Percentiles rank a stretch among this genome's conserved stretches.
phyloP scores from a whole-genome alignment of 2,888 invertebrate genomes.

The Andrena flavipes region DNA sequence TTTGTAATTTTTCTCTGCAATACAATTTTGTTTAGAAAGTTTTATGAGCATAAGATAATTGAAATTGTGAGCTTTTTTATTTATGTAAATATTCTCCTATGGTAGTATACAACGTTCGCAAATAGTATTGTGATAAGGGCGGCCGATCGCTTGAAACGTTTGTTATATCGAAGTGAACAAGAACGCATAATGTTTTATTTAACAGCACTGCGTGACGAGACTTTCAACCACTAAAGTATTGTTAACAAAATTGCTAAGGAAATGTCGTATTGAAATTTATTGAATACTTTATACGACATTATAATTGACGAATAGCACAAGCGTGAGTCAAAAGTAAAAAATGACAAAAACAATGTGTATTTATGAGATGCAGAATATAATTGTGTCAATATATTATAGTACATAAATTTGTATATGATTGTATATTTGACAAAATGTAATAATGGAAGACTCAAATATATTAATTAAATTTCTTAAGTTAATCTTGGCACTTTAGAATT shows the following conservation, averaged over 20 bases:
- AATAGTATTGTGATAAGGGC: constrained; percentile 3
- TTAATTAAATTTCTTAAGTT: constrained; percentile 1
- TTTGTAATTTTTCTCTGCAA: constrained; percentile 47
- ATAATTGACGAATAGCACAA: constrained; percentile 9
- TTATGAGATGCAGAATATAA: constrained; percentile 5
- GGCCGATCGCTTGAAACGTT: background rate
- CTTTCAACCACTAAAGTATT: constrained; percentile 17
- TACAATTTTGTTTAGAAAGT: constrained; percentile 19
- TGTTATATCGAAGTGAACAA: background rate
- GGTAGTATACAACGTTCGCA: background rate
- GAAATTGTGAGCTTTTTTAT: constrained; percentile 16
- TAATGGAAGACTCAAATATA: constrained; percentile 12
- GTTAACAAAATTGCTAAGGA: constrained; percentile 13
- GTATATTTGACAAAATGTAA: constrained; percentile 46
- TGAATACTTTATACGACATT: constrained; percentile 16
- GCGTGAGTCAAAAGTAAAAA: constrained; percentile 18
- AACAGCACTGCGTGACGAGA: constrained; percentile 43
- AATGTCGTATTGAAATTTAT: constrained; percentile 9
- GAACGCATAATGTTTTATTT: constrained; percentile 33
- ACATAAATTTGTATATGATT: constrained; percentile 53
- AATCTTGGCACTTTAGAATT: too few relatives aligned
- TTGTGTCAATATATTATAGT: constrained; percentile 28
- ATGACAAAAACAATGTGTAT: constrained; percentile 24
- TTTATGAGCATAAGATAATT: constrained; percentile 19
- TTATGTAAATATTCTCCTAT: background rate